Percentiles rank a stretch among this genome's conserved stretches.
Conservation (phyloP, 2,113 vertebrate genomes). For the Meriones unguiculatus region DNA sequence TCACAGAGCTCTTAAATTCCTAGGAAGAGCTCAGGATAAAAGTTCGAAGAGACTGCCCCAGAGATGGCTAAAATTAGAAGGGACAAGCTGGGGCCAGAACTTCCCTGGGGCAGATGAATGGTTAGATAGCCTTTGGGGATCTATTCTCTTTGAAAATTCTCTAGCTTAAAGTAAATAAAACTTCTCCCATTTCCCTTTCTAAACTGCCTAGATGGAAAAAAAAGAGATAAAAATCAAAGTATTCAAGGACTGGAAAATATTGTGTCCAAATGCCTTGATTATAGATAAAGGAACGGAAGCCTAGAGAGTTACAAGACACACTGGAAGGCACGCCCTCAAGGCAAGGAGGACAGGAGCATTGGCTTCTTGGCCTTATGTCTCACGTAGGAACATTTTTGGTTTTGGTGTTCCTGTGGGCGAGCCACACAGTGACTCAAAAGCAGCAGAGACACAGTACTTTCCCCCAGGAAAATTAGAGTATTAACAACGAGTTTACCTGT, state of each 20-base stretch:
- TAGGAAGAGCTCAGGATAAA: constrained; percentile 42
- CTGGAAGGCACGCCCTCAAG: background rate
- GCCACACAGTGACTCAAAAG: background rate
- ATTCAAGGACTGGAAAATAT: constrained; percentile 49
- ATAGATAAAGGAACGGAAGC: constrained; percentile 55
- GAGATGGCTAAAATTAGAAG: constrained; percentile 72
- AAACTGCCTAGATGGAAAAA: constrained; percentile 52
- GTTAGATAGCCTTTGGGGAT: constrained; percentile 68
- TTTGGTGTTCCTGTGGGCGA: background rate
- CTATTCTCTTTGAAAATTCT: constrained; percentile 67
- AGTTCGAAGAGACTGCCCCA: constrained; percentile 57
- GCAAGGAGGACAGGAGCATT: background rate
- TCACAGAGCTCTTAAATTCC: constrained; percentile 57
- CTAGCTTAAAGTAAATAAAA: constrained; percentile 70
- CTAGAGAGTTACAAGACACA: background rate
- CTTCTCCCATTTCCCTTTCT: constrained; percentile 23
- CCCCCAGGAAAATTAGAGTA: background rate
- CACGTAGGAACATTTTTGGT: background rate
- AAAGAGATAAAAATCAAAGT: constrained; percentile 56
- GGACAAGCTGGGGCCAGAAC: constrained; percentile 18
- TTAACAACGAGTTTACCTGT: background rate
- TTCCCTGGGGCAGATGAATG: constrained; percentile 64
- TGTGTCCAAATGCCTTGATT: constrained; percentile 50
- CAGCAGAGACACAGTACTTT: background rate
- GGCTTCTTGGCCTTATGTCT: background rate